Evolutionary conservation across 2,797 vertebrate species (phyloP), one percentile per base, ranked within the genome.

Genomic region (Nothura maculosa): DNA sequence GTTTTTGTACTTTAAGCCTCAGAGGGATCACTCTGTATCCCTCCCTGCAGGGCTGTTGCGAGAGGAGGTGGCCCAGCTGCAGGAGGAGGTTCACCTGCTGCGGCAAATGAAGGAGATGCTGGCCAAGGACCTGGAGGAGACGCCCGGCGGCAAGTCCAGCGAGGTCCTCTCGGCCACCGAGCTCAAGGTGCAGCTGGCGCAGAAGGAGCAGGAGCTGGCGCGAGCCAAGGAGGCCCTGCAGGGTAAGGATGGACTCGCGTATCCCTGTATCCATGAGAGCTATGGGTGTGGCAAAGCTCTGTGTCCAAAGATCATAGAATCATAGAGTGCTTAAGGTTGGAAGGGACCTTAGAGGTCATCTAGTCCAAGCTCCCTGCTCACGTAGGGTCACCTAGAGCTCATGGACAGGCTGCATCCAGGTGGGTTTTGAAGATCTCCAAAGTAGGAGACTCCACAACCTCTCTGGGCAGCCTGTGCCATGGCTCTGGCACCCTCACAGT

Each of bases 91-190:
- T 34, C 99, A 99, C 97, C 98, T 99, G 97, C 98, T 99, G 95
- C 97, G 99, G 77, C 99, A 99, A 98, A 99, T 99, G 99, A 99
- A 99, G 98, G 99, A 99, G 96, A 98, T 99, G 99, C 95, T 99
- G 97, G 98, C 98, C 1, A 99, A 99, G 94, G 99, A 99, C 96
- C 98, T 99, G 98, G 99, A 99, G 97, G 99, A 99, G 94, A 98
- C 98, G 1, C 99, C 99, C 36, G 98, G 99, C 36, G 98, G 99
- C 96, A 99, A 99, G 81, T 98, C 99, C 0, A 98, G 99, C 0
- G 99, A 99, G 97, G 97, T 99, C 94, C 98, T 99, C 78, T 99
- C 99, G 0, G 98, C 98, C 97, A 99, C 99, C 0, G 99, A 99
- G 97, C 98, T 99, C 61, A 98, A 99, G 61, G 99, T 99, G 92